Evolutionary conservation across 2,888 invertebrate species (phyloP), one percentile per base, ranked within the genome.

Genomic region (Dryobotodes eremita): DNA sequence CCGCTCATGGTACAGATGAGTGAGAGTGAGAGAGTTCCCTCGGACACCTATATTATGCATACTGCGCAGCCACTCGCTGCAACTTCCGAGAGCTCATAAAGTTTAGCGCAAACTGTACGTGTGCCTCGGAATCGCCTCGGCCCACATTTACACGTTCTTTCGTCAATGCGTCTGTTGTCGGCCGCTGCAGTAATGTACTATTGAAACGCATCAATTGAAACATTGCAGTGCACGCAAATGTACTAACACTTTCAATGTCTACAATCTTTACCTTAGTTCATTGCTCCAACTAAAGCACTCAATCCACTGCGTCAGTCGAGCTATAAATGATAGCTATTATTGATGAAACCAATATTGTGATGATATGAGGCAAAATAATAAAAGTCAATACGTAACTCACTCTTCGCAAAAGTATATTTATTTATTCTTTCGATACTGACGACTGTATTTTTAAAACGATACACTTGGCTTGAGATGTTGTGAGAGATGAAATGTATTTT

Each of bases 301-400:
- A 61, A 59, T 78, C 71, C 75, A 76, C 69, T 70, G 20, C 83
- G 62, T 66, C 84, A 61, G 61, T 1, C 53, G 4, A 83, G 77
- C 82, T 80, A 86, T 81, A 83, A 85, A 87, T 78, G 2, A 79
- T 66, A 55, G 59, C 36, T 77, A 65, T 80, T 76, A 72, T 75
- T 66, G 50, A n/a, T 53, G 85, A 75, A 75, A 82, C 64, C 79
- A 79, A 87, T 85, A 87, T 85, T 86, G 50, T 77, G 70, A 79
- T 73, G 66, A 74, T 75, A 69, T 59, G 68, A 74, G 20, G 68
- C 70, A 75, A 82, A 80, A 80, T 75, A n/a, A 76, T 76, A 76
- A 69, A 84, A 81, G 15, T 73, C 23, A 31, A 69, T 59, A 65
- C 46, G 31, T 62, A 48, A 46, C 61, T 7, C 53, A 42, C 71